A percentile compares a stretch with the other conserved stretches of the same genome.
Conservation (phyloP, 1,140 invertebrate species). For the Platyura marginata region DNA sequence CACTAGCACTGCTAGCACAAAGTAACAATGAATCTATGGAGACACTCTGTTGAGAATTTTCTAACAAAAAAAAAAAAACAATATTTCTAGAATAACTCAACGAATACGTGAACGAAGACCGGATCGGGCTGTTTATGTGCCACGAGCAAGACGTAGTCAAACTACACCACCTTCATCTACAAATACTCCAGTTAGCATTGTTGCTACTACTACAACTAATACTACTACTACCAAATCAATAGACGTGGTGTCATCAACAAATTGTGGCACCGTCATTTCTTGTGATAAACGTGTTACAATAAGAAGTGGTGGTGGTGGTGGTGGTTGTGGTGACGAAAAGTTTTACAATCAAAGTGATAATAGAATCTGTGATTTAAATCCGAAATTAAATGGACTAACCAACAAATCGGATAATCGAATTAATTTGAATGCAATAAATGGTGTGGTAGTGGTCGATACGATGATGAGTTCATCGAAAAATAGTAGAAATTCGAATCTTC, state of each 20-base stretch:
- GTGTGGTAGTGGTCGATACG: not conserved
- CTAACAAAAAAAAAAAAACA: too few species aligned
- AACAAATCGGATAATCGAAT: not conserved
- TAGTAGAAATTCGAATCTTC: slow-evolving; percentile 6
- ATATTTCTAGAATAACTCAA: too few species aligned
- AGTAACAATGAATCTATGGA: too few species aligned
- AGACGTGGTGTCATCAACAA: not conserved
- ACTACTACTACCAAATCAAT: not conserved
- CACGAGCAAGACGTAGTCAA: slow-evolving; percentile 39
- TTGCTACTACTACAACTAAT: not conserved
- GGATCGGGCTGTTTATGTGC: slow-evolving; percentile 59
- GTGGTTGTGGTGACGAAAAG: too few species aligned
- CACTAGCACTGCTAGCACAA: too few species aligned
- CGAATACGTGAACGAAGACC: slow-evolving; percentile 35
- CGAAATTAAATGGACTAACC: not conserved
- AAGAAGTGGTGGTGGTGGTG: not conserved
- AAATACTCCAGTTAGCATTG: not conserved
- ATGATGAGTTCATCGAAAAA: not conserved
- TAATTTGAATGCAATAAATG: not conserved
- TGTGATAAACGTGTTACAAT: not conserved
- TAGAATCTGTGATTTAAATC: not conserved
- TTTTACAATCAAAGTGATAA: too few species aligned
- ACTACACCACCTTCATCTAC: slow-evolving; percentile 14
- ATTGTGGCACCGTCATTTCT: not conserved
- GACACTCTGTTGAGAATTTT: too few species aligned